Evolutionary conservation across 2,888 invertebrate species (phyloP).

Genomic region (Apomyelois bistriatella): DNA sequence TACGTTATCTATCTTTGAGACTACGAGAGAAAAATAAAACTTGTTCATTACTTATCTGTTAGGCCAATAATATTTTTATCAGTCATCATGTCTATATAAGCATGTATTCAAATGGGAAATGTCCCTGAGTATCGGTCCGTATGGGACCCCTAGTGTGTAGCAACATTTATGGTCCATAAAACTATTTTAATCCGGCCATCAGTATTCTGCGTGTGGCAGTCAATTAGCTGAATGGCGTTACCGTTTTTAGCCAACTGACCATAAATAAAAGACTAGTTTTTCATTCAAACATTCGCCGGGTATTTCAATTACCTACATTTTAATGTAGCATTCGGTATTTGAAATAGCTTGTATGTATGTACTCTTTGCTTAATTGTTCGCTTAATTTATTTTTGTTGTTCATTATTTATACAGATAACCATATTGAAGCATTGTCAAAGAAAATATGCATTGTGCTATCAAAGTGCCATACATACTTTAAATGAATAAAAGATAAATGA

Average conservation of each 20-base stretch:
- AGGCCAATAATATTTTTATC: no score
- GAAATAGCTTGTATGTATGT: not conserved
- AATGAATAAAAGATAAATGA: no score
- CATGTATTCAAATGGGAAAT: not conserved
- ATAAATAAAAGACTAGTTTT: conserved; percentile 4
- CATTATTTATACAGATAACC: no score
- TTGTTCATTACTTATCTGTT: no score
- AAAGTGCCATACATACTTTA: no score
- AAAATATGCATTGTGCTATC: no score
- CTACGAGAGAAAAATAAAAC: no score
- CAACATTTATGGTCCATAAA: conserved; percentile 63
- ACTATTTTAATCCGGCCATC: conserved; percentile 70
- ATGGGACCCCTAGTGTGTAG: not conserved
- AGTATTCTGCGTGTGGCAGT: conserved; percentile 61
- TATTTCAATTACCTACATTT: not conserved
- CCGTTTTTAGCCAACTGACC: conserved; percentile 24
- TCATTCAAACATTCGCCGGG: not conserved
- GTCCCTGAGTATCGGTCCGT: not conserved
- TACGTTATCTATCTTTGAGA: no score
- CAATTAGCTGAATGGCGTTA: conserved; percentile 57
- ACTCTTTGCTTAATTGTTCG: not conserved
- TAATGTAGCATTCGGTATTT: not conserved
- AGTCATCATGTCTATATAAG: no score
- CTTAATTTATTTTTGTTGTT: not conserved
- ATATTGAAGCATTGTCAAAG: no score